phyloP scores from a whole-genome alignment of 2,797 vertebrate species.

The Melopsittacus undulatus region DNA sequence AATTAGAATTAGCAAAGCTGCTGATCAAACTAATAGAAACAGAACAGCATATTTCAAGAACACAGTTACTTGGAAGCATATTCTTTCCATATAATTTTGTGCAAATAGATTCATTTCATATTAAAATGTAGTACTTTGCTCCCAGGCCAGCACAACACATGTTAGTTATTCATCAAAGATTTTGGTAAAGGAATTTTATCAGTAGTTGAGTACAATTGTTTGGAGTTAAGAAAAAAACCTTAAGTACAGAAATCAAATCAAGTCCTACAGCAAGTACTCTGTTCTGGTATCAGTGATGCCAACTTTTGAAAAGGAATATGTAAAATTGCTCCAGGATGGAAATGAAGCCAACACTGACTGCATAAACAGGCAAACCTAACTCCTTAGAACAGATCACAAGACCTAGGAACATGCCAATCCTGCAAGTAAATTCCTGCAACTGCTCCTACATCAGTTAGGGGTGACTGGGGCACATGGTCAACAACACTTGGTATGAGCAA shows the following conservation, averaged over 20 bases:
- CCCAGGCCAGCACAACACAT: neutral
- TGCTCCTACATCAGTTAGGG: neutral
- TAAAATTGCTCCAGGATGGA: neutral
- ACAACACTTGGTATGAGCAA: neutral
- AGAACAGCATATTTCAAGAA: neutral
- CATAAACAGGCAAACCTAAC: conserved; percentile 6
- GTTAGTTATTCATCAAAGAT: conserved; percentile 62
- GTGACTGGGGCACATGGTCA: fast-evolving
- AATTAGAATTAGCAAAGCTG: neutral
- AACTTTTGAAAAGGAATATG: conserved; percentile 20
- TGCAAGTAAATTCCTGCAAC: neutral
- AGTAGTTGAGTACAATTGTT: conserved; percentile 2
- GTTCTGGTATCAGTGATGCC: neutral
- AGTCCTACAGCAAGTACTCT: conserved; percentile 21
- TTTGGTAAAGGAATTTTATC: conserved; percentile 58
- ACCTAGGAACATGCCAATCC: neutral
- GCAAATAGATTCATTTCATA: conserved; percentile 7
- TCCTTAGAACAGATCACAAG: neutral
- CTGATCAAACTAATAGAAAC: neutral
- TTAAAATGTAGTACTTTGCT: conserved; percentile 10
- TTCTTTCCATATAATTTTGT: neutral
- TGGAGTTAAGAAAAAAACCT: conserved; percentile 46
- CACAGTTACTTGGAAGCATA: neutral
- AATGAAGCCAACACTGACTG: neutral
- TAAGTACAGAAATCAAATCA: conserved; percentile 39